Conservation (phyloP, 2,888 invertebrate species). For the Yponomeuta malinellus region DNA sequence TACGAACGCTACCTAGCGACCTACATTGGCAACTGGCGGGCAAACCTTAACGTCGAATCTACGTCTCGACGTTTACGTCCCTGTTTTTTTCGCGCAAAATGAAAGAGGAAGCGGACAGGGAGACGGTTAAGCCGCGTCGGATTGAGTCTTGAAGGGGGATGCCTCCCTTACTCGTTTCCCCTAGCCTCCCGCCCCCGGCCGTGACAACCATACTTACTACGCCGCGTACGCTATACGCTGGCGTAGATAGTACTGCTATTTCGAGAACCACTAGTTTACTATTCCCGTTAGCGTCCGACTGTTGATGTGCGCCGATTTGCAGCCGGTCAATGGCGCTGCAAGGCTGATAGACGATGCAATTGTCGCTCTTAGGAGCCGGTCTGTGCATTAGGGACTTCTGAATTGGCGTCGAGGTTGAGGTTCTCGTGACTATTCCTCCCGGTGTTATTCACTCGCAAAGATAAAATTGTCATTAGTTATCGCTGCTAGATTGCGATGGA, state of each 20-base stretch:
- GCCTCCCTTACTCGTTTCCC: conserved; percentile 15
- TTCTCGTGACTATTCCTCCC: too few relatives aligned
- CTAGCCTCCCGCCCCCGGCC: conserved; percentile 26
- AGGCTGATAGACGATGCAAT: background rate
- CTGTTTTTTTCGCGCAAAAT: background rate
- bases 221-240: conserved; percentile 33
- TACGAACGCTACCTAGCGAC: conserved; percentile 58
- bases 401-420: background rate
- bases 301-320: conserved; percentile 6
- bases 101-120: background rate
- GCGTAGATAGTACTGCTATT: conserved; percentile 17
- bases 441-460: too few relatives aligned
- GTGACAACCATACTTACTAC: conserved; percentile 36
- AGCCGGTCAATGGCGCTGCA: background rate
- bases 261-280: conserved; percentile 12
- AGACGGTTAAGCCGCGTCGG: background rate
- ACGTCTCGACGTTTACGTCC: background rate
- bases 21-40: conserved; percentile 22
- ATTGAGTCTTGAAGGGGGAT: conserved; percentile 15
- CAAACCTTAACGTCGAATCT: background rate
- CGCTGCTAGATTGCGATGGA: too few relatives aligned
- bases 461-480: too few relatives aligned
- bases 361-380: background rate
- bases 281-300: conserved; percentile 5
- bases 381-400: background rate